Conservation (phyloP, 2,797 vertebrate species). For the Centropyge bicolor region DNA sequence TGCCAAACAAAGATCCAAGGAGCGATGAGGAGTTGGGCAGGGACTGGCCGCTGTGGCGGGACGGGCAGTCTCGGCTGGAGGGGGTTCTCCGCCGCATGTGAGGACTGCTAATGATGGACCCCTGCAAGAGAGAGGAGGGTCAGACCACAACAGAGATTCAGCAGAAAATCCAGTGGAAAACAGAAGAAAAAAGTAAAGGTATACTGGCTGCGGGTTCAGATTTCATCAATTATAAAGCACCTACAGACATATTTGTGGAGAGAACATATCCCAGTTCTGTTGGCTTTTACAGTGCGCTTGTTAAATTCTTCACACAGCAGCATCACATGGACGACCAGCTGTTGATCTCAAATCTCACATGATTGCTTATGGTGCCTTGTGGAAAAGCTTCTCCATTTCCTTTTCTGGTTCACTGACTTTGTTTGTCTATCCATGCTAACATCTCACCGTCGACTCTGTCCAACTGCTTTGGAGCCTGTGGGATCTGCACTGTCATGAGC, state of each 20-base stretch:
- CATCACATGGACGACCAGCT: not conserved
- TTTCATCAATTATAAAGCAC: not conserved
- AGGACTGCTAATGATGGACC: slow-evolving; percentile 99
- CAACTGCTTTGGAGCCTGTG: slow-evolving; percentile 14
- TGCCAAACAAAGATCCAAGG: slow-evolving; percentile 94
- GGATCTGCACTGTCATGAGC: slow-evolving; percentile 21
- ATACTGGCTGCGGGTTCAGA: slow-evolving; percentile 11
- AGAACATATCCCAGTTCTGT: not conserved
- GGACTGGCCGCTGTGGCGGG: slow-evolving; percentile 88
- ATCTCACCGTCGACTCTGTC: slow-evolving; percentile 29
- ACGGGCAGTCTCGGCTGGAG: slow-evolving; percentile 93
- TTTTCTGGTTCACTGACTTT: slow-evolving; percentile 37
- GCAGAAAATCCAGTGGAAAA: not conserved
- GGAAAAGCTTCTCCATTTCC: slow-evolving; percentile 46
- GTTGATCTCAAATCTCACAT: slow-evolving; percentile 43
- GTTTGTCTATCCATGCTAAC: slow-evolving; percentile 47
- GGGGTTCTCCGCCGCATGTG: slow-evolving; percentile 93
- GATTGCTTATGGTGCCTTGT: slow-evolving; percentile 24
- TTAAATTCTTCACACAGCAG: not conserved
- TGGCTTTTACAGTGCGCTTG: not conserved
- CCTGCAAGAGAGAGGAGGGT: slow-evolving; percentile 84
- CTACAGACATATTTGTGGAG: not conserved
- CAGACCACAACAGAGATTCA: slow-evolving; percentile 43
- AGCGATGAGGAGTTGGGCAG: slow-evolving; percentile 95
- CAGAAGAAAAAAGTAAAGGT: not conserved